Percentiles rank a stretch among this genome's conserved stretches.
These are phyloP conservation scores for Teleiodes luculella DNA, from an alignment of 2,888 invertebrate genomes.

Conservation along the genomic window DNA sequence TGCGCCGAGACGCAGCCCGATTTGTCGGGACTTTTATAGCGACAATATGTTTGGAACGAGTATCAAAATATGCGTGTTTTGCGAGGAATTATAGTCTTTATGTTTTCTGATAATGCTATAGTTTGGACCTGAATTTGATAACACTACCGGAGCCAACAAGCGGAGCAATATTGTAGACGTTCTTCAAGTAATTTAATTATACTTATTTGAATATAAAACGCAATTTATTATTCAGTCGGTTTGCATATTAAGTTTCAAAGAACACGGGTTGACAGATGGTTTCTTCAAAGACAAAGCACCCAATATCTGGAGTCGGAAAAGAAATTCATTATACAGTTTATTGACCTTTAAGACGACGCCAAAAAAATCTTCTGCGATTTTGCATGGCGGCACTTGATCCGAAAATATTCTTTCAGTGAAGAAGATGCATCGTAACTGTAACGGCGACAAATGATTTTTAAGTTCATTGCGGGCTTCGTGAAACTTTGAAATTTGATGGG, in stretches of 20 bases:
- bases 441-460: neutral
- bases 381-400: slow-evolving; percentile 26
- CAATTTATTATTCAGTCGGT: slow-evolving; percentile 1
- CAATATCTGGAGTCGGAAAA: neutral
- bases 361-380: slow-evolving; percentile 10
- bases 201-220: slow-evolving; percentile 1
- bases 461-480: neutral
- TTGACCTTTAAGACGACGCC: neutral
- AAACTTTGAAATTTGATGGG: too few species aligned
- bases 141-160: too few species aligned
- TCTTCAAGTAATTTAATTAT: slow-evolving; percentile 13
- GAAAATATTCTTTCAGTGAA: slow-evolving; percentile 16
- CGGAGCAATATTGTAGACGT: too few species aligned
- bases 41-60: neutral
- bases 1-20: slow-evolving; percentile 4
- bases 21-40: slow-evolving; percentile 8
- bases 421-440: neutral
- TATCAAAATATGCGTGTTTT: neutral
- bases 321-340: slow-evolving; percentile 6
- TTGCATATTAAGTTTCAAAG: slow-evolving; percentile 5
- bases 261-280: slow-evolving; percentile 6
- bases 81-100: neutral
- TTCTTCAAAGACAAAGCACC: slow-evolving; percentile 8
- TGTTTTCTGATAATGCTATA: too few species aligned
- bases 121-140: too few species aligned